Evolutionary conservation across 2,113 vertebrate genomes (phyloP).

Genomic region (Phylloscopus whistleri): DNA sequence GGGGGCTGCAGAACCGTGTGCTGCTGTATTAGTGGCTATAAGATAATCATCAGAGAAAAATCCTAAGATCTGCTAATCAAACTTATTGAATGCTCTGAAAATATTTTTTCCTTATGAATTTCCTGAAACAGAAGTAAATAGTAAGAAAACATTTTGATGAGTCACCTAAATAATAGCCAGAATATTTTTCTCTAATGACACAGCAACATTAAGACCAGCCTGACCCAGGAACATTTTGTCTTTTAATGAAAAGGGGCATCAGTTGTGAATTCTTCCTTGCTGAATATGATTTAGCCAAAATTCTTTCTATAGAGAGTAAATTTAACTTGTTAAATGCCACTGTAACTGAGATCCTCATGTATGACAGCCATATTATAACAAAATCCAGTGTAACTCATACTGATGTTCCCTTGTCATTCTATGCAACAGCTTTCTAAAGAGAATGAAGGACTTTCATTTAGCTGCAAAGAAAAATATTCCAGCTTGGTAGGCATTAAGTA

Average conservation of each 20-base stretch:
- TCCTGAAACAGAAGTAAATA: background rate
- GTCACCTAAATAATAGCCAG: background rate
- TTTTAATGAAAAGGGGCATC: background rate
- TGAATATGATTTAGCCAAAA: background rate
- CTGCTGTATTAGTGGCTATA: accelerated
- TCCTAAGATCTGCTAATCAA: background rate
- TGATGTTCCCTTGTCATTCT: background rate
- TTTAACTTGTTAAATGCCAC: background rate
- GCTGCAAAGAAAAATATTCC: background rate
- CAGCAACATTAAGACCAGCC: background rate
- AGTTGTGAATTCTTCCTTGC: background rate
- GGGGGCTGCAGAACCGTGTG: background rate
- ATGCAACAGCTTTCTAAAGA: background rate
- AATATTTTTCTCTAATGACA: background rate
- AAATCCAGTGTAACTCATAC: background rate
- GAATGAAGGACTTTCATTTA: background rate
- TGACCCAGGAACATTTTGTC: background rate
- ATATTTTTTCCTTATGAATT: background rate
- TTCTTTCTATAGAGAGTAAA: background rate
- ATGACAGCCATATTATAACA: background rate
- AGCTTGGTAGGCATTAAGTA: background rate
- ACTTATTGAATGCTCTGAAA: background rate
- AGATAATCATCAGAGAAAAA: background rate
- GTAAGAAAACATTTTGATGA: background rate
- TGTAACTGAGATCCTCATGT: background rate